Conservation (phyloP, 23 tunicate genomes). For the Corella eumyota region DNA sequence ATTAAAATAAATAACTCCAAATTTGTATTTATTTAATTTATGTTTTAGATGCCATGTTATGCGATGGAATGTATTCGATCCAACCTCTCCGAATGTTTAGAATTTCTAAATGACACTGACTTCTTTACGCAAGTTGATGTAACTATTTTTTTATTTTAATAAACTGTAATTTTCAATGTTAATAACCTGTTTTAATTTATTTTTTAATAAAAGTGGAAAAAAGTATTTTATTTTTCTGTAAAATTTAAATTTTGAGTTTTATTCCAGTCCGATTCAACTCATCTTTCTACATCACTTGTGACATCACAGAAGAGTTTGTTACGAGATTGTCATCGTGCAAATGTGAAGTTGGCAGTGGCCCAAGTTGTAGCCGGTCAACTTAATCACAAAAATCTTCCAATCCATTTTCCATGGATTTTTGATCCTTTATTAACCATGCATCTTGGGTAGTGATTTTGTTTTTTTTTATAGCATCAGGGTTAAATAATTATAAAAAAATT, state of each 20-base stretch:
- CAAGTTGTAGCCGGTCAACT: slow-evolving; percentile 49
- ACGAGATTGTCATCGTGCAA: too few relatives aligned
- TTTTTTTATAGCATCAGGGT: background rate
- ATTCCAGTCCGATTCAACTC: too few relatives aligned
- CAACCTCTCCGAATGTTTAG: slow-evolving; percentile 51
- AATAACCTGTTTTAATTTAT: too few relatives aligned
- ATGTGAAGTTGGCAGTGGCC: slow-evolving; percentile 50
- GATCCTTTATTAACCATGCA: slow-evolving; percentile 28
- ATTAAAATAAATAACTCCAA: too few relatives aligned
- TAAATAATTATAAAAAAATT: background rate
- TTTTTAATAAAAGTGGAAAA: too few relatives aligned
- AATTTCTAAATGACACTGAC: slow-evolving; percentile 26
- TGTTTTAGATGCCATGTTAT: too few relatives aligned
- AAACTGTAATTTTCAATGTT: too few relatives aligned
- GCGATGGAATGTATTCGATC: slow-evolving; percentile 59
- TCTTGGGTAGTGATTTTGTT: slow-evolving; percentile 14
- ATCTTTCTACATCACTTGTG: too few relatives aligned
- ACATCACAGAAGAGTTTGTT: too few relatives aligned
- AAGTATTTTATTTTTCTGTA: background rate
- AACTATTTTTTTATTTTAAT: background rate
- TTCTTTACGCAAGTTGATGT: slow-evolving; percentile 32
- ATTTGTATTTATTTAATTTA: too few relatives aligned
- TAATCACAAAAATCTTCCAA: slow-evolving; percentile 14
- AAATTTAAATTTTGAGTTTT: slow-evolving; percentile 5
- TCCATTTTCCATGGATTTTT: slow-evolving; percentile 35